Percentiles rank a stretch among this genome's conserved stretches.
Conservation (phyloP, 2,888 invertebrate species). For the Monochamus alternatus region DNA sequence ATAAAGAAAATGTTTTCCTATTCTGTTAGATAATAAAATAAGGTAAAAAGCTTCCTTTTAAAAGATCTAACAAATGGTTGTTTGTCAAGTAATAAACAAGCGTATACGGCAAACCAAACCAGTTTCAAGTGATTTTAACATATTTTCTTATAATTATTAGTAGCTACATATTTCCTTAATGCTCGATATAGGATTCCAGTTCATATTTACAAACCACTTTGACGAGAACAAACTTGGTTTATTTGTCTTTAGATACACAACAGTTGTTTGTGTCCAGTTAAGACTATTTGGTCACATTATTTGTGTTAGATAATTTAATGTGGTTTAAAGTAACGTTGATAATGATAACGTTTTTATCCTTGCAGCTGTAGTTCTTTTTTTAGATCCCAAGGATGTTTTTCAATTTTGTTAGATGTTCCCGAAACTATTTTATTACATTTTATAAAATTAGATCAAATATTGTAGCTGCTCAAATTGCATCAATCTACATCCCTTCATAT, state of each 20-base stretch:
- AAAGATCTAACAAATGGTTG: conserved; percentile 29
- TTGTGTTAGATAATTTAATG: no score
- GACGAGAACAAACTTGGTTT: neutral
- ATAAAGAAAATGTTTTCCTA: conserved; percentile 39
- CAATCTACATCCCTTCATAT: no score
- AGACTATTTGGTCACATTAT: no score
- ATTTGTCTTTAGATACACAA: neutral
- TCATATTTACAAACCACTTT: conserved; percentile 19
- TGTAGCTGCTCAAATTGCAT: no score
- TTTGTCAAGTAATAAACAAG: conserved; percentile 37
- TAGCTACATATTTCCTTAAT: conserved; percentile 25
- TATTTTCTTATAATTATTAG: conserved; percentile 39
- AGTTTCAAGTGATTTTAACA: conserved; percentile 36
- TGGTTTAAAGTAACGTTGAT: no score
- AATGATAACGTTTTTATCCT: no score
- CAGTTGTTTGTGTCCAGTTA: neutral
- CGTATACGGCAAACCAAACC: conserved; percentile 38
- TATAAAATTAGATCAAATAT: no score
- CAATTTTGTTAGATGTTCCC: no score
- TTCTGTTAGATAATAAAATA: conserved; percentile 33
- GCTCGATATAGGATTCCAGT: conserved; percentile 14
- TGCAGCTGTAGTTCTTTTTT: no score
- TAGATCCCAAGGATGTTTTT: no score
- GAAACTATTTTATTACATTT: no score
- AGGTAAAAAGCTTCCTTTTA: conserved; percentile 36